phyloP scores from a whole-genome alignment of 2,888 invertebrate species.

The Imbricaverruca yamaguchii region DNA sequence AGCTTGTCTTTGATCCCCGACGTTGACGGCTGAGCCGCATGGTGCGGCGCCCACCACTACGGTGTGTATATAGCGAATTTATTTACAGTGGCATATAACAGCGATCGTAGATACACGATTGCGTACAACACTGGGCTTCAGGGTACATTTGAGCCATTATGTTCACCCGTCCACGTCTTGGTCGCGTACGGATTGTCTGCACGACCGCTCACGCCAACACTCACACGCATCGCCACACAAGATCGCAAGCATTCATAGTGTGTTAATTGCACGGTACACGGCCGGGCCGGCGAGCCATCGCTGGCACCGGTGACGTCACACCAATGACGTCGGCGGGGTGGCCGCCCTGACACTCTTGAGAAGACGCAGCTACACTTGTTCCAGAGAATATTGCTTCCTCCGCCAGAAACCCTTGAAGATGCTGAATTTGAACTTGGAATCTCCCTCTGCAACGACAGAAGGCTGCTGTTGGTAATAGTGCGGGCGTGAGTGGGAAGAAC shows the following conservation, averaged over 20 bases:
- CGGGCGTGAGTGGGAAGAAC: too few species aligned
- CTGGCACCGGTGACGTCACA: background rate
- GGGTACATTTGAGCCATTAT: too few species aligned
- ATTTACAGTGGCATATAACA: background rate
- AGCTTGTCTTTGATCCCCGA: too few species aligned
- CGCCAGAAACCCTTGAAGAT: conserved; percentile 86
- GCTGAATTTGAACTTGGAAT: conserved; percentile 44
- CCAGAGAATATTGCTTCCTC: conserved; percentile 75
- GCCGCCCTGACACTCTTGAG: background rate
- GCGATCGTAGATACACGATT: background rate
- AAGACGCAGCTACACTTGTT: conserved; percentile 38
- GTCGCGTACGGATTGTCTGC: too few species aligned
- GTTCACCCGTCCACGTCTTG: background rate
- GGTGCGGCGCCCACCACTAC: too few species aligned
- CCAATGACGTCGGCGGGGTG: background rate
- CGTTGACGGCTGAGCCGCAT: too few species aligned
- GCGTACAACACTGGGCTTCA: background rate
- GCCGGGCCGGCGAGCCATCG: too few species aligned
- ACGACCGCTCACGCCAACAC: background rate
- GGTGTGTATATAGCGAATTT: background rate
- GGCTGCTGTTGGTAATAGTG: too few species aligned
- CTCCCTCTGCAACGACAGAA: background rate
- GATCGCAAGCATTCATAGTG: background rate
- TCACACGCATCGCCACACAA: background rate
- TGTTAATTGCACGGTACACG: conserved; percentile 3